These are phyloP conservation scores for Ferrisia virgata DNA, from an alignment of 2,888 invertebrate genomes.

Conservation along the genomic window DNA sequence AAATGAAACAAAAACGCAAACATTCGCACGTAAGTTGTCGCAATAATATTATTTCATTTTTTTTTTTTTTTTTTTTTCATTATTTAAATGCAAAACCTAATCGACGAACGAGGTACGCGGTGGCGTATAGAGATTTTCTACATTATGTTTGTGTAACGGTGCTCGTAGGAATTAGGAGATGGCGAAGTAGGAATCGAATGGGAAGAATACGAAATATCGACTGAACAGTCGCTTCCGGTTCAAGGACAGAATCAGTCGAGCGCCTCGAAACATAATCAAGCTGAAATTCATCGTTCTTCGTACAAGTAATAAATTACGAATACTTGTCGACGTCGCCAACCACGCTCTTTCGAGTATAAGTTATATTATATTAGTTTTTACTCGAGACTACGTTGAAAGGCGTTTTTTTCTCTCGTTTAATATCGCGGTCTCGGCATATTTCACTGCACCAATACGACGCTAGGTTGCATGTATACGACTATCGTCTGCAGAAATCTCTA, in stretches of 20 bases:
- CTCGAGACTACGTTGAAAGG: not conserved
- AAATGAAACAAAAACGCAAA: constrained; percentile 77
- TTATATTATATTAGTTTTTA: not conserved
- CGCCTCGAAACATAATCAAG: constrained; percentile 34
- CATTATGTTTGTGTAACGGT: too few relatives aligned
- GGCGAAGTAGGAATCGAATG: constrained; percentile 64
- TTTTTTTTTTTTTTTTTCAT: too few relatives aligned
- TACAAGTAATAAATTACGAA: constrained; percentile 44
- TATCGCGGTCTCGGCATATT: too few relatives aligned
- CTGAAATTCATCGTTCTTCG: constrained; percentile 47
- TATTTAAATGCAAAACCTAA: too few relatives aligned
- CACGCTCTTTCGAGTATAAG: not conserved
- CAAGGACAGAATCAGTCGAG: constrained; percentile 35
- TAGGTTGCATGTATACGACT: too few relatives aligned
- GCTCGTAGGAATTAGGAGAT: constrained; percentile 48
- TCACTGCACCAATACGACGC: too few relatives aligned
- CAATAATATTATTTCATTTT: too few relatives aligned
- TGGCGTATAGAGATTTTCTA: too few relatives aligned
- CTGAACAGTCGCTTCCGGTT: constrained; percentile 47
- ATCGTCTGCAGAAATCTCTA: too few relatives aligned
- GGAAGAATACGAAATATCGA: constrained; percentile 75
- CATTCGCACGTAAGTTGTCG: constrained; percentile 59
- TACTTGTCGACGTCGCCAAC: not conserved
- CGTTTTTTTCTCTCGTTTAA: not conserved
- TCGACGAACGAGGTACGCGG: too few relatives aligned